Percentiles rank a stretch among this genome's conserved stretches.
phyloP scores from a whole-genome alignment of 2,797 vertebrate species.

The Sebastes aleutianus region DNA sequence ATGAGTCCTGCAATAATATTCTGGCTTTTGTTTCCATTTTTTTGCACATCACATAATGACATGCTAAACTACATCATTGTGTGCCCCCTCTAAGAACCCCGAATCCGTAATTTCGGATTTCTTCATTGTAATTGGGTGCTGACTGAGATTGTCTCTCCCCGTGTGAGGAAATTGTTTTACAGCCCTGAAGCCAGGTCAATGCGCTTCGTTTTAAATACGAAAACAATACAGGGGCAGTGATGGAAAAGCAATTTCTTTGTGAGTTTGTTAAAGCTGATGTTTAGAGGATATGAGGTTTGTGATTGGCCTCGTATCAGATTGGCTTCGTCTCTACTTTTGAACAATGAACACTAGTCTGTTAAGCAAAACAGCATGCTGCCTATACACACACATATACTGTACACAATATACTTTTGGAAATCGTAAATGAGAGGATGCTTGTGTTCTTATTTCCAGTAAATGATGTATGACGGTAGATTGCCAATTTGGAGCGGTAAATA shows the following conservation, averaged over 20 bases:
- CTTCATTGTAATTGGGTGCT: constrained; percentile 57
- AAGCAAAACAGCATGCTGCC: background rate
- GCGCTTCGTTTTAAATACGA: constrained; percentile 46
- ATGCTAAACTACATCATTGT: constrained; percentile 60
- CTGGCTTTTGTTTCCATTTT: constrained; percentile 57
- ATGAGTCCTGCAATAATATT: constrained; percentile 56
- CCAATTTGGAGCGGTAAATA: background rate
- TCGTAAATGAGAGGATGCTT: background rate
- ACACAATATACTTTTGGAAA: background rate
- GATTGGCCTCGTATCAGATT: constrained; percentile 2
- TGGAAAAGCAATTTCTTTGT: constrained; percentile 57
- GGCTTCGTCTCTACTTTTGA: constrained; percentile 23
- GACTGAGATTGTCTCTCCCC: constrained; percentile 59
- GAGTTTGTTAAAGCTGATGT: constrained; percentile 35
- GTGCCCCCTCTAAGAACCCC: constrained; percentile 30
- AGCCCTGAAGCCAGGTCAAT: constrained; percentile 45
- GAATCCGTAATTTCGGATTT: constrained; percentile 48
- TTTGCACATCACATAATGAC: constrained; percentile 53
- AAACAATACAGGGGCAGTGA: constrained; percentile 49
- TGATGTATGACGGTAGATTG: background rate
- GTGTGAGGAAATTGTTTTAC: constrained; percentile 63
- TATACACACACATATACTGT: background rate
- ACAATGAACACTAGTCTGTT: background rate
- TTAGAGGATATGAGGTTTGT: constrained; percentile 10
- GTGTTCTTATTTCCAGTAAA: background rate